A percentile compares a stretch with the other conserved stretches of the same genome.
Evolutionary conservation across 1,140 invertebrate genomes (phyloP).

Genomic region (Mamestra configurata): DNA sequence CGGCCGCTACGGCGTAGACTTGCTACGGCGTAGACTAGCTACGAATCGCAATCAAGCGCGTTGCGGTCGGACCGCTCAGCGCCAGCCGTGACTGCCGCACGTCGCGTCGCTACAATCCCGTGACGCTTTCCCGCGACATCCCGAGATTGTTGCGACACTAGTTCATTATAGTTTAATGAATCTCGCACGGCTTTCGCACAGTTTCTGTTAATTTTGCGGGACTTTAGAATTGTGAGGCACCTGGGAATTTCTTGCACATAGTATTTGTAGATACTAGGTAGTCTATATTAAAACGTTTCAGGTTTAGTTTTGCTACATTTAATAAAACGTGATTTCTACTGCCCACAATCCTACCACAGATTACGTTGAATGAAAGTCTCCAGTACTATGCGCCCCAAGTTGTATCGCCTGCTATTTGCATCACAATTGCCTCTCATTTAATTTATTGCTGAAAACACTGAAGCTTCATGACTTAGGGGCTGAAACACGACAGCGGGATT

Average conservation of each 20-base stretch:
- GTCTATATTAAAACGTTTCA: too few species aligned
- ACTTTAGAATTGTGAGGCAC: background rate
- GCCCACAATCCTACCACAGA: too few species aligned
- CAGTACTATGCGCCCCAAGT: too few species aligned
- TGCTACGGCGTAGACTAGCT: background rate
- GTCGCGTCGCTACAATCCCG: background rate
- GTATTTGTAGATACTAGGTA: background rate
- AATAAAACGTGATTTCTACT: too few species aligned
- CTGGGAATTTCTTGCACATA: background rate
- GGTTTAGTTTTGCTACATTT: too few species aligned
- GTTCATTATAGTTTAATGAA: conserved; percentile 12
- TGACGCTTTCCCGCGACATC: background rate
- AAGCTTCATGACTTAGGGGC: background rate
- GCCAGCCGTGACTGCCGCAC: background rate
- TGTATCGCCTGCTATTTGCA: conserved; percentile 1
- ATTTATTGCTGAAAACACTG: background rate
- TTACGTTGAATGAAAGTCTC: too few species aligned
- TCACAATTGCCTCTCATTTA: conserved; percentile 11
- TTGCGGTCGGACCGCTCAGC: conserved; percentile 23
- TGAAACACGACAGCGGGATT: background rate
- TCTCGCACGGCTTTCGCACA: background rate
- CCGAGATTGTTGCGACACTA: conserved; percentile 3
- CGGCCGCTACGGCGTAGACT: background rate
- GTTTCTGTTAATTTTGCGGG: background rate
- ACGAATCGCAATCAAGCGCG: conserved; percentile 23